phyloP scores from a whole-genome alignment of 2,888 invertebrate genomes.

The Amblyjoppa proteus region DNA sequence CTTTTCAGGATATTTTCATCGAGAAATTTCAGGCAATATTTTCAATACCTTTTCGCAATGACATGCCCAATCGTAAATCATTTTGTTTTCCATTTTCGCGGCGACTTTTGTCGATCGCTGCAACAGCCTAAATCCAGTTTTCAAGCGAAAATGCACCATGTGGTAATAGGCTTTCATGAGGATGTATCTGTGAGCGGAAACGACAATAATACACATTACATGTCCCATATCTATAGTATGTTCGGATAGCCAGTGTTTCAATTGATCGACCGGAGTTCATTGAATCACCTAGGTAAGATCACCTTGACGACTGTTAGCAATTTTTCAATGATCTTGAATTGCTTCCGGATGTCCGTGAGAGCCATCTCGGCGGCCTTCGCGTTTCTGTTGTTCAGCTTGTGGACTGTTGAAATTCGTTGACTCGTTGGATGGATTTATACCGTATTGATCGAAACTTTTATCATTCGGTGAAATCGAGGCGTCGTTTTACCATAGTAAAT shows the following conservation, averaged over 20 bases:
- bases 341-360: conserved; percentile 76
- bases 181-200: conserved; percentile 84
- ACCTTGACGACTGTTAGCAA: conserved; percentile 76
- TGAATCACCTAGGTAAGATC: conserved; percentile 73
- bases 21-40: neutral
- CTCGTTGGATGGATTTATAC: neutral
- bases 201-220: neutral
- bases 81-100: conserved; percentile 82
- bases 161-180: conserved; percentile 86
- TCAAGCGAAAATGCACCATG: conserved; percentile 85
- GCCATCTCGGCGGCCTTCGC: conserved; percentile 74
- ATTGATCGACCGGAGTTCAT: neutral
- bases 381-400: conserved; percentile 76
- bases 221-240: neutral
- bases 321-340: conserved; percentile 78
- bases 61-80: conserved; percentile 85
- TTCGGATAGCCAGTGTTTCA: neutral
- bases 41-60: conserved; percentile 86
- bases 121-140: conserved; percentile 83
- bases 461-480: neutral
- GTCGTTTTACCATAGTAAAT: conserved; percentile 85
- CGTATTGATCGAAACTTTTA: conserved; percentile 6
- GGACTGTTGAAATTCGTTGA: conserved; percentile 73
- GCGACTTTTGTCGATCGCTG: conserved; percentile 84
- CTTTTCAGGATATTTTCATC: neutral